Evolutionary conservation across 2,113 vertebrate species (phyloP), one percentile per base, ranked within the genome.

Genomic region (Aramus guarauna): DNA sequence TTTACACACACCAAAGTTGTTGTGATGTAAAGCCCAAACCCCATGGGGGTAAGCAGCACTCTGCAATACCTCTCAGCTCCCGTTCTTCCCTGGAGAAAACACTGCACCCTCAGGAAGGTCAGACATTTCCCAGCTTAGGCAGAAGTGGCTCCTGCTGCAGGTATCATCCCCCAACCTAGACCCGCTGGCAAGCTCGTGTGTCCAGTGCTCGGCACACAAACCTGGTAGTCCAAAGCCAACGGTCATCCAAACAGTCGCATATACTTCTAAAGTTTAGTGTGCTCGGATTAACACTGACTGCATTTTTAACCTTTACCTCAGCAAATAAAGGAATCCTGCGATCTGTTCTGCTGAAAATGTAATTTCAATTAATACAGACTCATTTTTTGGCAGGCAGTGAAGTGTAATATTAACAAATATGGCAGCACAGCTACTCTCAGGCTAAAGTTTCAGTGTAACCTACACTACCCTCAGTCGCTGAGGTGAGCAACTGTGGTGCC

Each of bases 141-240:
- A 76, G 19, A 90, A 76, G 16, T 29, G 27, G 4, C 12, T 94
- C n/a, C n/a, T 79, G 29, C n/a, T 67, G 27, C n/a, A 74, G 32
- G 18, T 47, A 10, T 10, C 41, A 30, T 39, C 14, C 43, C 39
- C 50, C 26, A 83, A 5, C 9, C 32, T 18, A 30, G 20, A 21
- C 34, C n/a, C 73, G 32, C 29, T 37, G 34, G 7, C 14, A 41
- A 43, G 9, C 4, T 32, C 0, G 0, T 0, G 0, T 30, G 59
- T 30, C 52, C 55, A 56, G 41, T 58, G 37, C 50, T 83, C 8
- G 3, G 19, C 16, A 47, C 16, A 24, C 9, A 41, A 24, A 64
- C 20, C 11, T 37, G 18, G 60, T 11, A 12, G 19, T 29, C 27
- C 50, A 53, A n/a, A 73, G 32, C 50, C 53, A 66, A 53, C 37